Percentiles rank a stretch among this genome's conserved stretches.
phyloP scores from a whole-genome alignment of 2,113 vertebrate genomes.

The Pachyramphus minor region DNA sequence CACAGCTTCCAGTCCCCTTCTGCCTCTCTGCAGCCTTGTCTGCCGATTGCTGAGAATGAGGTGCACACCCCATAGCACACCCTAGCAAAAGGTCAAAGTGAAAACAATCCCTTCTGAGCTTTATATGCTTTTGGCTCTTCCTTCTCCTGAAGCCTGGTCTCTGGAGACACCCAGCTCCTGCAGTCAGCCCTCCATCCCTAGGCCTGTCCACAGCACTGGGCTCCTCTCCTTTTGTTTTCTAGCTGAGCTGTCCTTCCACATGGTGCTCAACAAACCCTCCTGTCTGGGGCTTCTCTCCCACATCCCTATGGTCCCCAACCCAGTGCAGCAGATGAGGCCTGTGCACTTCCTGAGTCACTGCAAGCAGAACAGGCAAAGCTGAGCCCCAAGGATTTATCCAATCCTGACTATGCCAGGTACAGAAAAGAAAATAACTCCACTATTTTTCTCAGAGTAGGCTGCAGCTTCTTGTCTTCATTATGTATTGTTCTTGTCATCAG shows the following conservation, averaged over 20 bases:
- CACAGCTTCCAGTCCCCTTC: not conserved
- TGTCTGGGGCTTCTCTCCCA: not conserved
- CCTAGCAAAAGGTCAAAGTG: not conserved
- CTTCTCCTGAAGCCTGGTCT: not conserved
- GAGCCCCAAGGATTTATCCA: not conserved
- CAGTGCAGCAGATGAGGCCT: fast-evolving
- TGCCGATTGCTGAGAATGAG: not conserved
- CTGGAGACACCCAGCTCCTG: not conserved
- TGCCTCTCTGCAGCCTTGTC: not conserved
- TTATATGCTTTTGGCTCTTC: not conserved
- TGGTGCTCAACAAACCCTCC: fast-evolving
- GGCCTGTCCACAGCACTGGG: not conserved
- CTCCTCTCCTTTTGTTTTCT: not conserved
- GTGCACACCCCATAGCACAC: not conserved
- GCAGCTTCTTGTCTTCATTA: not conserved
- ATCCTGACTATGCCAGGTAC: not conserved
- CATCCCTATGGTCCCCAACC: not conserved
- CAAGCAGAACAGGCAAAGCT: not conserved
- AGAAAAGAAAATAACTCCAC: not conserved
- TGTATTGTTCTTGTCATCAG: not conserved
- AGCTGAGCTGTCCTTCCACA: not conserved
- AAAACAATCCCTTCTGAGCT: not conserved
- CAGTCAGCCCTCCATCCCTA: not conserved
- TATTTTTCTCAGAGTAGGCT: not conserved
- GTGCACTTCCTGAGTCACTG: fast-evolving